Base-by-base conservation (phyloP, 2,888 invertebrate genomes). In the Lithophane ornitopus region DNA sequence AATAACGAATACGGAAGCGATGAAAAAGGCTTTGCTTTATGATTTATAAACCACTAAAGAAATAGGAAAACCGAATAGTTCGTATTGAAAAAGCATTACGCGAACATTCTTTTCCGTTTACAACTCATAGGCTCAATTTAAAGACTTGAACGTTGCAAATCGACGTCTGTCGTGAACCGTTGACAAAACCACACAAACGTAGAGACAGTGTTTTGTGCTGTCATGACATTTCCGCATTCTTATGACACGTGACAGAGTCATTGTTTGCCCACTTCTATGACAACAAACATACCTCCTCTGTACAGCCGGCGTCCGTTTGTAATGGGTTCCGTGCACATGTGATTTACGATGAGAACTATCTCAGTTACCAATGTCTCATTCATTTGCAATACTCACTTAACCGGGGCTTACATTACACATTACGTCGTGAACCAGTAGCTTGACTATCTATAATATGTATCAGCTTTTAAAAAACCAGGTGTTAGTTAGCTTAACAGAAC, bases 161-260 rank as follows among this genome's bases (percentile, higher is more conserved):
- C 44, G 62, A 62, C 63, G 52, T 71, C 16, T 65, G 63, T 34
- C 74, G 46, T 61, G 61, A 74, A 76, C 54, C 49, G 56, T 79
- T 62, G 61, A 66, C 70, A 69, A 76, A 76, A 76, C 63, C 69
- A 70, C 66, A 69, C 68, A 76, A 39, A 65, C 65, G 16, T 59
- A 44, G 41, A 61, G 39, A 76, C 74, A 58, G 65, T 76, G 81
- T 86, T 74, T 70, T 76, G 74, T 72, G 69, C 59, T 76, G 75
- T 74, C 67, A 59, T 67, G 74, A 39, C 63, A 77, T 66, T 80
- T 81, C 87, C 85, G 85, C 87, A 84, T 85, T 76, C 78, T 75
- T 58, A 58, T n/a, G 41, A 56, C 63, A 66, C 78, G 85, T 87
- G 85, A 87, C 80, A 73, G 28, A 34, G 54, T 44, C 79, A 81